Evolutionary conservation across 2,797 vertebrate genomes (phyloP).

Genomic region (Perodicticus potto): DNA sequence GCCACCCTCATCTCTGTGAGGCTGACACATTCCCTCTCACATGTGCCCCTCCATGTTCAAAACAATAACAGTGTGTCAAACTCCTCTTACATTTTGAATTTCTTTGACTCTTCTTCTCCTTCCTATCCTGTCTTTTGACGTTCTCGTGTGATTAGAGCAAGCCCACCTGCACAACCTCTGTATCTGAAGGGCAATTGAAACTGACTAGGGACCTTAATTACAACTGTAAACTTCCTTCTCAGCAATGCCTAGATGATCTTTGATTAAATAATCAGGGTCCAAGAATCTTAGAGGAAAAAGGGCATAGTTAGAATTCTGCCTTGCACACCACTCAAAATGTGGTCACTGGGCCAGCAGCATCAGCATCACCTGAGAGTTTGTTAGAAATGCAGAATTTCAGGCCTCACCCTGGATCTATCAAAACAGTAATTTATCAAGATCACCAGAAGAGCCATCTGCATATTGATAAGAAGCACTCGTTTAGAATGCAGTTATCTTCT

Average conservation of each 20-base stretch:
- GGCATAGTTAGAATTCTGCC: background rate
- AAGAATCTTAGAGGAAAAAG: background rate
- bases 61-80: background rate
- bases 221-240: background rate
- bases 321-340: background rate
- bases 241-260: background rate
- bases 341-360: background rate
- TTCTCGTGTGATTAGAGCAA: background rate
- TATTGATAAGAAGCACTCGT: conserved; percentile 33
- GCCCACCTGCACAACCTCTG: background rate
- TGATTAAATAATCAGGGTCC: background rate
- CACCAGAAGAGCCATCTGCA: background rate
- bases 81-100: background rate
- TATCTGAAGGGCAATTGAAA: conserved; percentile 32
- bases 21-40: background rate
- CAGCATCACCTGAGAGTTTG: background rate
- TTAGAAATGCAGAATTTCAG: conserved; percentile 48
- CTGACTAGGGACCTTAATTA: conserved; percentile 34
- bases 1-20: background rate
- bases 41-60: background rate
- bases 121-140: background rate
- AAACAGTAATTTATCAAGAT: conserved; percentile 37
- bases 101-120: background rate
- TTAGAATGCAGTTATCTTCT: background rate
- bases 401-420: background rate